phyloP scores from a whole-genome alignment of 2,797 vertebrate species.

The Phoxinus dragarum region DNA sequence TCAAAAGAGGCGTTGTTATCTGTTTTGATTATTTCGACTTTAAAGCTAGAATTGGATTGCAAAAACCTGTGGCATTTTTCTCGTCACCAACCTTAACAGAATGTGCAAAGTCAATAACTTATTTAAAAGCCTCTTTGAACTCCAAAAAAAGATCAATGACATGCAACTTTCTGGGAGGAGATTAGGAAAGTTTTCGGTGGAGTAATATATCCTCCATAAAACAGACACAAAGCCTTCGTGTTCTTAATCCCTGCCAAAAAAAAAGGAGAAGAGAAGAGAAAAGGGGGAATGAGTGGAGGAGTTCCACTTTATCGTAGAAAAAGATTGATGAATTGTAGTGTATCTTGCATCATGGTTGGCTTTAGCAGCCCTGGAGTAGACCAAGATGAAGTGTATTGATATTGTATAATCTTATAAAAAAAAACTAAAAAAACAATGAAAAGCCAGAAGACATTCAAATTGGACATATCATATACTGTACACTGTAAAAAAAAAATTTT shows the following conservation, averaged over 20 bases:
- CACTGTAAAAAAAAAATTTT: background rate
- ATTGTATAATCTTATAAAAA: too few species aligned
- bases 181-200: constrained; percentile 13
- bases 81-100: constrained; percentile 20
- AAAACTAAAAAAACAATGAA: too few species aligned
- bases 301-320: background rate
- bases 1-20: background rate
- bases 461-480: background rate
- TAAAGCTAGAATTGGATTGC: constrained; percentile 16
- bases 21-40: constrained; percentile 33
- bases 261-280: background rate
- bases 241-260: constrained; percentile 14
- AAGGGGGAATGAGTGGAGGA: background rate
- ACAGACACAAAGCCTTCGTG: constrained; percentile 7
- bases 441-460: background rate
- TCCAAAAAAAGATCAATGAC: constrained; percentile 11
- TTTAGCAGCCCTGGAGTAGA: background rate
- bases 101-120: constrained; percentile 35
- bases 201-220: constrained; percentile 8
- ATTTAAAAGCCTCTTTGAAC: constrained; percentile 39
- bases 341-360: background rate
- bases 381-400: background rate
- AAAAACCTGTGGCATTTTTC: constrained; percentile 30
- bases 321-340: background rate
- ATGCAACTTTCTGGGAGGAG: constrained; percentile 27